A percentile compares a stretch with the other conserved stretches of the same genome.
phyloP scores from a whole-genome alignment of 2,113 vertebrate species.

The Ceyx cyanopectus region DNA sequence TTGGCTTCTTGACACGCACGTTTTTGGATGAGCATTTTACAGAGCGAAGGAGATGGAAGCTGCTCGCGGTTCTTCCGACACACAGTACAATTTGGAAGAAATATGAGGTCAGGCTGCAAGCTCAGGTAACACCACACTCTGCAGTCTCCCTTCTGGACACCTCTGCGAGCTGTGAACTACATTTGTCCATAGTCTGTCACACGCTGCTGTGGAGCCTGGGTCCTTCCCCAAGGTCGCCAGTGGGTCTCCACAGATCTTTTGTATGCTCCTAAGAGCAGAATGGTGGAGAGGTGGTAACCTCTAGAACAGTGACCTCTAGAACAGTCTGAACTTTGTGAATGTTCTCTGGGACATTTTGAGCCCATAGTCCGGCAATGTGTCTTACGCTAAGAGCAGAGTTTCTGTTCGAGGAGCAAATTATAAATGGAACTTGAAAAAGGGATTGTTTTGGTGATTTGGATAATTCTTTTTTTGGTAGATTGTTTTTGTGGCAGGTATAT shows the following conservation, averaged over 20 bases:
- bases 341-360: not conserved
- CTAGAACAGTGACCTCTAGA: not conserved
- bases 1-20: conserved; percentile 56
- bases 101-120: conserved; percentile 71
- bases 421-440: not conserved
- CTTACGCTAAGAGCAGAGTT: not conserved
- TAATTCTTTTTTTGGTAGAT: not conserved
- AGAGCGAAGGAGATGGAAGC: conserved; percentile 66
- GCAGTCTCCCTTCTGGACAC: not conserved
- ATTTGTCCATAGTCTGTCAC: not conserved
- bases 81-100: conserved; percentile 69
- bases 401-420: not conserved
- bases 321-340: not conserved
- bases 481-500: not conserved
- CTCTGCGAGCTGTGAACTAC: not conserved
- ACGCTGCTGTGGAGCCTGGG: not conserved
- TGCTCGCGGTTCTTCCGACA: conserved; percentile 70
- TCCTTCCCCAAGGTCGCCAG: not conserved
- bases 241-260: not conserved
- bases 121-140: conserved; percentile 65
- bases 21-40: conserved; percentile 73
- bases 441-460: not conserved
- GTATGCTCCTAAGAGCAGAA: not conserved
- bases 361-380: not conserved
- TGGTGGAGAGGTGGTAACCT: not conserved